Evolutionary conservation across 2,888 invertebrate genomes (phyloP), one percentile per base, ranked within the genome.

Genomic region (Automeris io): DNA sequence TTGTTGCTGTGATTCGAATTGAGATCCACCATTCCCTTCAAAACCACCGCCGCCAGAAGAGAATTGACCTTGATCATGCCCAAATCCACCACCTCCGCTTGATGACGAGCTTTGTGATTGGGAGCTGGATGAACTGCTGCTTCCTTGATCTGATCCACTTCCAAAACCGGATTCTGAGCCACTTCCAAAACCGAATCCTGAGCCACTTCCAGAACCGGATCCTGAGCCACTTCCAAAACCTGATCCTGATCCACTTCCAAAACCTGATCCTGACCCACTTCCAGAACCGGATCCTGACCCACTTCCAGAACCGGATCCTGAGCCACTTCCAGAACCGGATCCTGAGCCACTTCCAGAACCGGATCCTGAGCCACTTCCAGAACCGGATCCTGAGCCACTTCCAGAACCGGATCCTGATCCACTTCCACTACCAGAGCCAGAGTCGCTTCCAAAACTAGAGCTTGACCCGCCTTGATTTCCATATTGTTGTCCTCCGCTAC

Each of bases 401-500:
- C 42, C 42, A 26, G 7, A 16, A 11, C 37, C 39, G 19, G 19
- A 41, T 19, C 35, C 39, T 18, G 39, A 33, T 12, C 43, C 37
- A 16, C 19, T 12, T 19, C 19, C 23, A 5, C 35, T 35, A 6
- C 37, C 40, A 31, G 34, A 31, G 6, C 37, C 37, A 6, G 24
- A 24, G 40, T 34, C 44, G 12, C 47, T 39, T 9, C 35, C 37
- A 8, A n/a, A 44, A 5, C 34, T 7, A 18, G 16, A 34, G 11
- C 12, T 16, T 16, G 26, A 26, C 2, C 23, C 34, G 22, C 7
- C 23, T 4, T 29, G 29, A 16, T 16, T 16, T 29, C 29, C 29
- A 11, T 18, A 24, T 9, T 35, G 18, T 11, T 35, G 18, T 4
- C 24, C 46, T 7, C 51, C 54, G 1, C 47, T 52, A 16, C 45